phyloP scores from a whole-genome alignment of 2,888 invertebrate species.

The Papilio protenor region DNA sequence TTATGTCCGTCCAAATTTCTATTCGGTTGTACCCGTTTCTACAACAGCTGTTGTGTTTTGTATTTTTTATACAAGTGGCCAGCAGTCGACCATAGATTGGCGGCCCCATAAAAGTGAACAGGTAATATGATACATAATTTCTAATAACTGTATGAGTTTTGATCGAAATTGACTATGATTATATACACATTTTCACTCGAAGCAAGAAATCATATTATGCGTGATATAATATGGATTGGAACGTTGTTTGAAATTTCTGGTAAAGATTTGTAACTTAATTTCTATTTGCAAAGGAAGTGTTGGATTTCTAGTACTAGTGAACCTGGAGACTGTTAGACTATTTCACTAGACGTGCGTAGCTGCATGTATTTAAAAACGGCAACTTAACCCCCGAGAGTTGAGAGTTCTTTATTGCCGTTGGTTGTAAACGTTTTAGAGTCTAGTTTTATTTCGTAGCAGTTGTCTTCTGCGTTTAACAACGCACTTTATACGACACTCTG shows the following conservation, averaged over 20 bases:
- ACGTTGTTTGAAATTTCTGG: background rate
- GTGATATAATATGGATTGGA: background rate
- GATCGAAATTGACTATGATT: constrained; percentile 53
- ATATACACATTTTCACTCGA: constrained; percentile 58
- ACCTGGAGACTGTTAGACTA: constrained; percentile 12
- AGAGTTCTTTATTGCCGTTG: constrained; percentile 57
- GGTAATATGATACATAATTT: constrained; percentile 78
- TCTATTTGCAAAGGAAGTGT: background rate
- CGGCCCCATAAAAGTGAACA: constrained; percentile 72
- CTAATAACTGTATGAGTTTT: constrained; percentile 76
- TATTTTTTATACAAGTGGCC: constrained; percentile 65
- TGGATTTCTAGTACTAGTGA: background rate
- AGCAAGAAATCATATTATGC: constrained; percentile 63
- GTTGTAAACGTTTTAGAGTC: constrained; percentile 67
- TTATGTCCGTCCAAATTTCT: constrained; percentile 77
- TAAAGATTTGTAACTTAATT: constrained; percentile 52
- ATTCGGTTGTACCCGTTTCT: constrained; percentile 72
- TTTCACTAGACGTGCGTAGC: constrained; percentile 20
- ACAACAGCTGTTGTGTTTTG: constrained; percentile 72
- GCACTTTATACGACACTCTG: constrained; percentile 58
- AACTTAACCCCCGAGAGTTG: constrained; percentile 48
- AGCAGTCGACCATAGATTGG: constrained; percentile 71
- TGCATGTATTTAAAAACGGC: constrained; percentile 46
- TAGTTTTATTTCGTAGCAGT: constrained; percentile 60
- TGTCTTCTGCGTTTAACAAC: constrained; percentile 59